Base-by-base conservation (phyloP, 2,888 invertebrate genomes). In the Eubasilissa splendida region DNA sequence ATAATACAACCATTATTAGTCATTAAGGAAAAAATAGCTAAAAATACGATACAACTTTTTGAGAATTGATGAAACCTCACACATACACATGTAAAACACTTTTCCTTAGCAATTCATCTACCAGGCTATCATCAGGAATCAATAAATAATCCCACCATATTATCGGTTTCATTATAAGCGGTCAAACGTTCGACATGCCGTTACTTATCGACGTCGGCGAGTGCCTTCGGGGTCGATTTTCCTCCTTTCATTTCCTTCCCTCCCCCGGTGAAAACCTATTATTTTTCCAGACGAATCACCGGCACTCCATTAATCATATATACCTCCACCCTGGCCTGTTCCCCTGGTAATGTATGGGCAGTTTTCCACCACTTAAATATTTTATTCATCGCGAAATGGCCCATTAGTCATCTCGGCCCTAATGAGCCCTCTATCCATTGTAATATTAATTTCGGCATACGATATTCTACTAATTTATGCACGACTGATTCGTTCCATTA, bases 281-380 rank as follows among this genome's bases (percentile, higher is more conserved):
- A 81, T 81, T 83, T 81, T 83, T 80, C 80, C 80, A 80, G 58
- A 75, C 80, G 77, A 81, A 80, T 83, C 83, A 82, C 82, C 80
- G 70, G 71, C 63, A 65, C 74, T 74, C 66, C 83, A 83, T 83
- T 83, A 82, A 83, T 83, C 83, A 83, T 82, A 78, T 50, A n/a
- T n/a, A 80, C 75, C 75, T 63, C 78, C 63, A 33, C 63, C 42
- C 76, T 11, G 11, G 58, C 68, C 52, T 77, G 52, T 59, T 68
- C 52, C 73, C 80, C 82, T 60, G 77, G 76, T 82, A 80, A 78
- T 81, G 74, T 81, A 81, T 75, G 80, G 78, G 82, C 80, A 79
- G 80, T 83, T 83, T 83, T 83, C 83, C 83, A 82, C 83, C 83
- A 82, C 82, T 82, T 83, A 79, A 82, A 83, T 83, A 80, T 83